These are phyloP conservation scores for Chiridota heheva DNA, from an alignment of 35 echinoderm and acorn worm species.

Conservation along the genomic window DNA sequence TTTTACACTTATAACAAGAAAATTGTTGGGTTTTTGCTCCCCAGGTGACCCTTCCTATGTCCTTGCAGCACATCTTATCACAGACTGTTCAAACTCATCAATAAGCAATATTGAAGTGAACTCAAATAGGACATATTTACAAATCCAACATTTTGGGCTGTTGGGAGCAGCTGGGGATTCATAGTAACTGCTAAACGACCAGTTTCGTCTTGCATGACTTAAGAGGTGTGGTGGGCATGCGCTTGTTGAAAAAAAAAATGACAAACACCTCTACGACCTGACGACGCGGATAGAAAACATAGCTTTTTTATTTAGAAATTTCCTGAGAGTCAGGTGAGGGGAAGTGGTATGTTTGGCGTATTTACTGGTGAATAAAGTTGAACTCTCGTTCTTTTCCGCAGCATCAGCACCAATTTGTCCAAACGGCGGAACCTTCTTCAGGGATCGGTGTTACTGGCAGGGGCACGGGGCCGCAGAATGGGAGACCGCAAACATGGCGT, in stretches of 20 bases:
- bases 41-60: no score
- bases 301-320: neutral
- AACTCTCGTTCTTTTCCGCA: neutral
- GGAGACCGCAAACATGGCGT: neutral
- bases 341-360: neutral
- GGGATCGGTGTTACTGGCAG: constrained; percentile 28
- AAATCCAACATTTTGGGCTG: no score
- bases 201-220: no score
- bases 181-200: no score
- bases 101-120: no score
- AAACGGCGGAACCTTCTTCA: constrained; percentile 23
- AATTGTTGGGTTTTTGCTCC: no score
- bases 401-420: constrained; percentile 18
- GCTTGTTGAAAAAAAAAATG: neutral
- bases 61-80: no score
- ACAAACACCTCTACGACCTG: neutral
- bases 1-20: no score
- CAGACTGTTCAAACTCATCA: no score
- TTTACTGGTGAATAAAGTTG: neutral
- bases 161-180: no score
- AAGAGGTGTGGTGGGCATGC: no score
- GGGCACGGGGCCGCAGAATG: neutral
- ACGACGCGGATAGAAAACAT: neutral
- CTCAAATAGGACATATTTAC: no score
- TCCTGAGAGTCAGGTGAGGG: neutral